Evolutionary conservation across 2,113 vertebrate species (phyloP).

Genomic region (Jaculus jaculus): DNA sequence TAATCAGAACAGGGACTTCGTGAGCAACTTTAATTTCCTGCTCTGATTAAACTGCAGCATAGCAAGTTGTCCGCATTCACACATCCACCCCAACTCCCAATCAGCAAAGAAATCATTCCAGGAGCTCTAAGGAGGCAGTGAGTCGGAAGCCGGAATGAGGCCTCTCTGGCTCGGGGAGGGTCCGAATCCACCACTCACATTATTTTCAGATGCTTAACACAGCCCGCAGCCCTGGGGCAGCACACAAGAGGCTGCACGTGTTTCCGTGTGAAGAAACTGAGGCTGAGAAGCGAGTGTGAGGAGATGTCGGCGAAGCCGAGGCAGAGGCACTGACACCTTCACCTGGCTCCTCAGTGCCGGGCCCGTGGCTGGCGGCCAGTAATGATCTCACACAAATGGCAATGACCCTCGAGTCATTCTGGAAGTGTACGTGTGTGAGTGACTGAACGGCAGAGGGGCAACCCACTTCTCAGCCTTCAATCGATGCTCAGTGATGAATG

Average conservation of each 20-base stretch:
- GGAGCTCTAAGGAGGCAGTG: not conserved
- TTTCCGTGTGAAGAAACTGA: not conserved
- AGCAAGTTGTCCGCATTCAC: slow-evolving; percentile 24
- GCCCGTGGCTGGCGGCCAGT: not conserved
- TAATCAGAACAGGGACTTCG: slow-evolving; percentile 41
- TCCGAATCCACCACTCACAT: not conserved
- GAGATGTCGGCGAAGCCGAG: not conserved
- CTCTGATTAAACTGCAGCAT: slow-evolving; percentile 53
- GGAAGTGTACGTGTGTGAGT: not conserved
- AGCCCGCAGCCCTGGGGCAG: not conserved
- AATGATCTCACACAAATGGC: not conserved
- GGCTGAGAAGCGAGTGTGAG: not conserved
- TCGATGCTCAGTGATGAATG: not conserved
- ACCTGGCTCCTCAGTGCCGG: not conserved
- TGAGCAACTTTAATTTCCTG: slow-evolving; percentile 46
- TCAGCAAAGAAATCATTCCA: slow-evolving; percentile 32
- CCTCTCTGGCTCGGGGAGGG: not conserved
- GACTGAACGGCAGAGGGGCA: not conserved
- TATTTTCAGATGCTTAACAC: not conserved
- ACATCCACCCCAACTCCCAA: not conserved
- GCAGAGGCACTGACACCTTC: not conserved
- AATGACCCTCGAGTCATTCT: not conserved
- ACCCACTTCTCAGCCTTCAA: not conserved
- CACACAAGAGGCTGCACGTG: not conserved
- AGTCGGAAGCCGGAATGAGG: not conserved